Conservation (phyloP, 2,888 invertebrate species). For the Caradrina kadenii region DNA sequence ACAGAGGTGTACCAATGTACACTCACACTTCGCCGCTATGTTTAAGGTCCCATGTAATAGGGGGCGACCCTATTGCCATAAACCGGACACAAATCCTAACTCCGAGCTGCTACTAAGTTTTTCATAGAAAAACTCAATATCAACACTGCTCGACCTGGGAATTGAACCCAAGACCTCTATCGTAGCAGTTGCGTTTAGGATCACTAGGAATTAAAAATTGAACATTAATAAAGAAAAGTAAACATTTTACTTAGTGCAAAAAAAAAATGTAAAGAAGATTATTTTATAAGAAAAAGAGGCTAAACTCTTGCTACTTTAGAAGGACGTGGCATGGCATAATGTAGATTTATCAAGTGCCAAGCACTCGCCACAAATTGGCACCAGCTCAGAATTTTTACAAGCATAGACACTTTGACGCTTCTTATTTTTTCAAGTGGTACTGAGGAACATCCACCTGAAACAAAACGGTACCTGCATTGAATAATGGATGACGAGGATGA, state of each 20-base stretch:
- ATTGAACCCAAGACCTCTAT: too few relatives aligned
- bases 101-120: too few relatives aligned
- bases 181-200: too few relatives aligned
- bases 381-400: slow-evolving; percentile 54
- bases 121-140: too few relatives aligned
- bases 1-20: too few relatives aligned
- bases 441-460: slow-evolving; percentile 1
- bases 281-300: slow-evolving; percentile 23
- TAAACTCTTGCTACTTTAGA: slow-evolving; percentile 34
- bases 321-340: slow-evolving; percentile 53
- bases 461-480: not conserved
- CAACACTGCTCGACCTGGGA: too few relatives aligned
- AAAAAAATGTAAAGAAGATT: not conserved
- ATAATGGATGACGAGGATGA: not conserved
- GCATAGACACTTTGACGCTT: slow-evolving; percentile 40
- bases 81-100: too few relatives aligned
- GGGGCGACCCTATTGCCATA: too few relatives aligned
- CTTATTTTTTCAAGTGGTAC: slow-evolving; percentile 29
- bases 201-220: too few relatives aligned
- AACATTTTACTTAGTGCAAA: not conserved
- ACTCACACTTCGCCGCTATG: too few relatives aligned
- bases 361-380: slow-evolving; percentile 58
- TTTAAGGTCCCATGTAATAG: too few relatives aligned
- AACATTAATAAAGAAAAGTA: too few relatives aligned
- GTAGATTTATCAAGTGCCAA: slow-evolving; percentile 59